Evolutionary conservation across 2,888 invertebrate species (phyloP), one percentile per base, ranked within the genome.

Genomic region (Dasypogon diadema): DNA sequence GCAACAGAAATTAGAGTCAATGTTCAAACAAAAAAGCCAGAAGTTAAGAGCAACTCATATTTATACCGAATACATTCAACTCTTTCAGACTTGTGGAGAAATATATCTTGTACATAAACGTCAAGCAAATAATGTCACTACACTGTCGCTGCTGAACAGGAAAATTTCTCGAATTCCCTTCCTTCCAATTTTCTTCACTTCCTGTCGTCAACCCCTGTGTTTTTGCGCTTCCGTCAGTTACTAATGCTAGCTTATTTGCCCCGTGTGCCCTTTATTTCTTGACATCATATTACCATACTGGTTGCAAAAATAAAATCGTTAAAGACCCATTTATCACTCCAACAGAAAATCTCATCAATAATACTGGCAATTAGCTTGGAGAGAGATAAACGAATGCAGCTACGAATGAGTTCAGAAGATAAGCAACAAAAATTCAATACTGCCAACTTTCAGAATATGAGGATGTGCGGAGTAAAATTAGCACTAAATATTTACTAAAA

Each of bases 401-500:
- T 30, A 5, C 12, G 54, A 54, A 70, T 70, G 70, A 30, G 54
- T 34, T 70, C 70, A 70, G 34, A 70, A 54, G 18, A 30, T 10
- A 14, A 18, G 26, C 18, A 54, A 48, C 5, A 2, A 70, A 54
- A 51, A 21, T 70, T 18, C 74, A 30, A 18, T 63, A 74, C 18
- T 60, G 51, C 74, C 74, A 74, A 74, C 74, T 58, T 51, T 42
- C 34, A 34, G 26, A 74, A 58, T 26, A 56, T 26, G 4, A 51
- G n/a, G n/a, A 70, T 21, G 26, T 26, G 65, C n/a, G 14, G 48
- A 65, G 24, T 46, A 65, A 65, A 65, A 65, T 48, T 65, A 65
- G 65, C 65, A 65, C 65, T 65, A 65, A 65, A 65, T 65, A 65
- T 46, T 65, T 65, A 65, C 65, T 65, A 65, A 65, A 65, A 65